Conservation (phyloP, 2,888 invertebrate species). For the Ptycholaimellus sp. region DNA sequence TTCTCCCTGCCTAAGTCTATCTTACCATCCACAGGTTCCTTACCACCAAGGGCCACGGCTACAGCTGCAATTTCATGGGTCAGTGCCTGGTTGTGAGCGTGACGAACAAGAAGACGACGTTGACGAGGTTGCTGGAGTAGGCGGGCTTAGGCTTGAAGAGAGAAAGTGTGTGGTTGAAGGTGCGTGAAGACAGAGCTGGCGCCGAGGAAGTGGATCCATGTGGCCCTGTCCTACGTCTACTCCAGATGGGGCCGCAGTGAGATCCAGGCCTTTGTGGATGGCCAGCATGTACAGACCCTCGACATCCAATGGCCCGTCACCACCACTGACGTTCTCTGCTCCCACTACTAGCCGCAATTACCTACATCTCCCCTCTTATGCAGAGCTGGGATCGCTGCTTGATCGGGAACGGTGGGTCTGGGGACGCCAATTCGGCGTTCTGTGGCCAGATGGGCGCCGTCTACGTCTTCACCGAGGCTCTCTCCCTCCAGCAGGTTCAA, state of each 20-base stretch:
- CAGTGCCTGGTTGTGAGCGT: conserved; percentile 65
- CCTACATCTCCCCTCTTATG: no score
- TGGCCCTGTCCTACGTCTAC: conserved; percentile 94
- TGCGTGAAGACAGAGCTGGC: conserved; percentile 96
- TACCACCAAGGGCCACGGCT: conserved; percentile 92
- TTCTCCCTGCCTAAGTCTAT: no score
- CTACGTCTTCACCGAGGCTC: conserved; percentile 87
- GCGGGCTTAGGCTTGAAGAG: no score
- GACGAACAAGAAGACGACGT: conserved; percentile 15
- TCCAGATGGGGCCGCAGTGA: conserved; percentile 99
- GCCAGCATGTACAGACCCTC: conserved; percentile 85
- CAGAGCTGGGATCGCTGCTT: conserved; percentile 98
- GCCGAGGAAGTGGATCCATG: conserved; percentile 98
- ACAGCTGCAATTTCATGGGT: conserved; percentile 96
- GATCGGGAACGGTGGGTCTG: conserved; percentile 85
- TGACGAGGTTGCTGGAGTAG: no score
- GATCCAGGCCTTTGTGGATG: conserved; percentile 95
- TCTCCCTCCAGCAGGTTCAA: conserved; percentile 87
- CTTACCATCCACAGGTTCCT: conserved; percentile 55
- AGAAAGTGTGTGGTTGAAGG: no score
- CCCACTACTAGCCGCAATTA: no score
- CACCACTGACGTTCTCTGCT: conserved; percentile 83
- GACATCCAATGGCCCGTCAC: conserved; percentile 99
- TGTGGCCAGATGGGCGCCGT: conserved; percentile 99
- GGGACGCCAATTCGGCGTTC: conserved; percentile 86